Conservation (phyloP, 2,888 invertebrate genomes). For the Campoplex nolae region DNA sequence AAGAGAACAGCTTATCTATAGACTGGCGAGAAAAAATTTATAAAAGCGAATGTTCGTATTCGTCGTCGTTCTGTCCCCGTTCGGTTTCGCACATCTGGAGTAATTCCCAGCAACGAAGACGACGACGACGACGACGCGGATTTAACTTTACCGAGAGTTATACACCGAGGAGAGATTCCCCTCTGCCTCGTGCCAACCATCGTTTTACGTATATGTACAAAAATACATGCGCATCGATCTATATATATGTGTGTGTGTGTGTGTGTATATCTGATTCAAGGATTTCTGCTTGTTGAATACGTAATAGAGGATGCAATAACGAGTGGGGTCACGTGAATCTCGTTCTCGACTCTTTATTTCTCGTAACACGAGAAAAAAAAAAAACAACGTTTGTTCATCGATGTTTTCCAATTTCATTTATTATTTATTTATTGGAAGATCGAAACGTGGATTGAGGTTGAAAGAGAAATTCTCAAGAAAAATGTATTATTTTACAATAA, state of each 20-base stretch:
- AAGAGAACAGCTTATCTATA: neutral
- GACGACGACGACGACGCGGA: neutral
- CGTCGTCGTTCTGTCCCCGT: constrained; percentile 30
- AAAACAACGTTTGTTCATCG: neutral
- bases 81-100: constrained; percentile 66
- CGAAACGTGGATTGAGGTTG: no score
- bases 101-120: constrained; percentile 65
- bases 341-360: neutral
- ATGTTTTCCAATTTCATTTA: constrained; percentile 4
- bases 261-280: constrained; percentile 30
- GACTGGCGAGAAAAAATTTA: neutral
- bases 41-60: constrained; percentile 42
- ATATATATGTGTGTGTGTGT: neutral
- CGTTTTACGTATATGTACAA: constrained; percentile 25
- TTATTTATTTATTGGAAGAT: neutral
- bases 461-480: no score
- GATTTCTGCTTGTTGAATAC: constrained; percentile 65
- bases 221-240: neutral
- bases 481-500: no score
- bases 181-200: constrained; percentile 47
- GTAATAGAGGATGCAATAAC: constrained; percentile 62
- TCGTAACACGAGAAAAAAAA: no score
- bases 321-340: constrained; percentile 40
- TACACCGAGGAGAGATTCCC: constrained; percentile 26
- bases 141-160: constrained; percentile 36